phyloP scores from a whole-genome alignment of 2,888 invertebrate species.

The Aphodius sticticus region DNA sequence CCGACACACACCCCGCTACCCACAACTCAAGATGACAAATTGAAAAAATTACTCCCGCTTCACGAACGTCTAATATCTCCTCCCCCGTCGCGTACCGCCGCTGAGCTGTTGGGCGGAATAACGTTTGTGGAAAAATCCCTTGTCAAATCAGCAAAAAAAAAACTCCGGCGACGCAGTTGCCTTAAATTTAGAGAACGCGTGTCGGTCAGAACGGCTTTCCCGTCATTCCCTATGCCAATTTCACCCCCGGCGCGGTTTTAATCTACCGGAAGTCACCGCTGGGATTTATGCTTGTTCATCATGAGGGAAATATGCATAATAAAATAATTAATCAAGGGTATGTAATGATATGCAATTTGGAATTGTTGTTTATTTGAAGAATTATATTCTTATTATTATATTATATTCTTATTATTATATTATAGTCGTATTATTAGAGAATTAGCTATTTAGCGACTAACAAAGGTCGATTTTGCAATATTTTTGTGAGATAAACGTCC shows the following conservation, averaged over 20 bases:
- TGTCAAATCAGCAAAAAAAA: background rate
- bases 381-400: too few relatives aligned
- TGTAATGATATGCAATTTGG: too few relatives aligned
- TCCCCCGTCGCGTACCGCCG: background rate
- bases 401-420: too few relatives aligned
- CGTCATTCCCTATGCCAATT: background rate
- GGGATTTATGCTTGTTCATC: background rate
- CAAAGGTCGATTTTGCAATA: too few relatives aligned
- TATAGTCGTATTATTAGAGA: too few relatives aligned
- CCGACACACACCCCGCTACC: background rate
- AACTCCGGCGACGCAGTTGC: background rate
- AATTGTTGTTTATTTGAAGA: too few relatives aligned
- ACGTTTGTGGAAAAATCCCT: background rate
- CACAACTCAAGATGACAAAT: conserved; percentile 4
- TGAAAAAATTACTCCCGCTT: background rate
- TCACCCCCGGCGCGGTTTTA: background rate
- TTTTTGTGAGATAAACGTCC: too few relatives aligned
- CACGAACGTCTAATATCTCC: background rate
- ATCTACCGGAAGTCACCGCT: background rate
- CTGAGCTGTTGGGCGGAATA: background rate
- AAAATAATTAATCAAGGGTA: background rate
- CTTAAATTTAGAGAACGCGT: background rate
- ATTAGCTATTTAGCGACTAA: too few relatives aligned
- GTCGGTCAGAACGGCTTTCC: background rate
- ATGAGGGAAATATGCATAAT: background rate